These are phyloP conservation scores for Galaxias olidus DNA, from an alignment of 2,797 vertebrate species.

Conservation along the genomic window DNA sequence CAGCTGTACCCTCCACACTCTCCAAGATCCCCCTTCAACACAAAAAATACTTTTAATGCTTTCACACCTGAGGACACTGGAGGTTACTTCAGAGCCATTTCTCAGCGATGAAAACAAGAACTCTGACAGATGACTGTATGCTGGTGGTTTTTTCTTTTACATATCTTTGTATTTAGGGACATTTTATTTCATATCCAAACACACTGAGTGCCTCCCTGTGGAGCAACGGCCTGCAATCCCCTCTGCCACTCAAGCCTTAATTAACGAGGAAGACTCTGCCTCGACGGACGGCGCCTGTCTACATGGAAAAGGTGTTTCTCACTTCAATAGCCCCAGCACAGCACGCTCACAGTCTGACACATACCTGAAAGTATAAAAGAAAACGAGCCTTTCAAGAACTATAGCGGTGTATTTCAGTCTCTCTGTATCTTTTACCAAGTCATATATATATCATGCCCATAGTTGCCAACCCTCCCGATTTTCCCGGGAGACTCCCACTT, in stretches of 20 bases:
- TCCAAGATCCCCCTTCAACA: constrained; percentile 51
- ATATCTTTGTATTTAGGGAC: constrained; percentile 13
- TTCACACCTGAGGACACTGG: not conserved
- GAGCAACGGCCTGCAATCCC: constrained; percentile 25
- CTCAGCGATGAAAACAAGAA: not conserved
- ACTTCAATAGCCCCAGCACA: not conserved
- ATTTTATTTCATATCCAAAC: constrained; percentile 48
- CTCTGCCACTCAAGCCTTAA: constrained; percentile 43
- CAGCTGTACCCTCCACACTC: constrained; percentile 40
- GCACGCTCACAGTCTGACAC: constrained; percentile 1
- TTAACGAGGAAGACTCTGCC: constrained; percentile 34
- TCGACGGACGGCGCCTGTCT: constrained; percentile 25
- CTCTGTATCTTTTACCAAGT: too few relatives aligned
- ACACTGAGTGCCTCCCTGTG: constrained; percentile 3
- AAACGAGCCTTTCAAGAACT: not conserved
- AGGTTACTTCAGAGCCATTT: constrained; percentile 1
- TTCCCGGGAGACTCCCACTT: too few relatives aligned
- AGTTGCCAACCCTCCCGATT: too few relatives aligned
- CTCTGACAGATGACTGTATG: not conserved
- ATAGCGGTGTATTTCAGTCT: too few relatives aligned
- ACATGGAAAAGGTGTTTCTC: constrained; percentile 9
- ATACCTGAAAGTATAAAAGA: constrained; percentile 21
- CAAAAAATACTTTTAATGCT: not conserved
- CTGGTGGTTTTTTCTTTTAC: not conserved
- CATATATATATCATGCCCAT: too few relatives aligned